Evolutionary conservation across 2,797 vertebrate species (phyloP).

Genomic region (Morelia viridis): DNA sequence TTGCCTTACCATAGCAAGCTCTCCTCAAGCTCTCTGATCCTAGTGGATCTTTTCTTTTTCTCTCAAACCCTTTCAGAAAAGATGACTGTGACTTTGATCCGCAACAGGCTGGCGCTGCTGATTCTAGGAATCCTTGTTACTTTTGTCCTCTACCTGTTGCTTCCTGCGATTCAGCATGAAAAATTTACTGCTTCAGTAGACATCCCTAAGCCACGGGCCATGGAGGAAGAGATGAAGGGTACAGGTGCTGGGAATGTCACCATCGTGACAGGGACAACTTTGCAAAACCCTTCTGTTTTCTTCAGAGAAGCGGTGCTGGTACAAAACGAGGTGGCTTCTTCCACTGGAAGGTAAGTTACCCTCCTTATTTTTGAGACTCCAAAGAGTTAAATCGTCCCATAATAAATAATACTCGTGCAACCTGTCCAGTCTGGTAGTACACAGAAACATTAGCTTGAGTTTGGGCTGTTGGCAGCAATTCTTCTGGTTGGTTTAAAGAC

Average conservation of each 20-base stretch:
- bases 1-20: background rate
- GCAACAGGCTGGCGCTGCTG: conserved; percentile 82
- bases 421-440: background rate
- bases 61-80: conserved; percentile 16
- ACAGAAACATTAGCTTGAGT: background rate
- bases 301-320: conserved; percentile 86
- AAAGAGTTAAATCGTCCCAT: background rate
- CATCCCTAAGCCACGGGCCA: conserved; percentile 71
- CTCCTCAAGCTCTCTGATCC: background rate
- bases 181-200: conserved; percentile 73
- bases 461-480: background rate
- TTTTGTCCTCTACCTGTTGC: conserved; percentile 83
- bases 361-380: too few relatives aligned
- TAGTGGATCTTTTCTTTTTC: background rate
- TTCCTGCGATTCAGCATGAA: conserved; percentile 74
- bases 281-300: conserved; percentile 83
- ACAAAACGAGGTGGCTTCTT: conserved; percentile 68
- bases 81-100: conserved; percentile 79
- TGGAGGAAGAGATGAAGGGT: conserved; percentile 54
- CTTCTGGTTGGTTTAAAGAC: background rate
- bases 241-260: conserved; percentile 73
- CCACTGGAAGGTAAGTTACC: conserved; percentile 79
- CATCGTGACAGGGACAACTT: conserved; percentile 77
- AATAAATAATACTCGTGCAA: background rate
- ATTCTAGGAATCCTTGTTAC: conserved; percentile 82